Evolutionary conservation across 2,113 vertebrate species (phyloP).

Genomic region (Microcebus murinus): DNA sequence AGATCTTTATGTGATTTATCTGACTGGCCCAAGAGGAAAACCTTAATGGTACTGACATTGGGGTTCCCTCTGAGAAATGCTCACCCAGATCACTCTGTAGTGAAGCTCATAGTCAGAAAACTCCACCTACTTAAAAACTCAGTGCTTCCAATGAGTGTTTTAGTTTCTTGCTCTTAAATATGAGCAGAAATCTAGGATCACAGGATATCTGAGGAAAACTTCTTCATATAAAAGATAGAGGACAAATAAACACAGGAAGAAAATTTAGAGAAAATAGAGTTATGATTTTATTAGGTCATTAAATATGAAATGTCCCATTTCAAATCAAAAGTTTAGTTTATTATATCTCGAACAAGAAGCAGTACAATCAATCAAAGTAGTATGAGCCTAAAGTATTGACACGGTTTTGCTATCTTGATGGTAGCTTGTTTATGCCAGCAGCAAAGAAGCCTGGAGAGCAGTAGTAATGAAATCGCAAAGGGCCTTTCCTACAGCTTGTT

Average conservation of each 20-base stretch:
- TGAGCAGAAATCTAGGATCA: not conserved
- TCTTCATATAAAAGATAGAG: not conserved
- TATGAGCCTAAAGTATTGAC: too few species aligned
- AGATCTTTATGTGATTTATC: not conserved
- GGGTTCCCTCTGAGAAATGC: not conserved
- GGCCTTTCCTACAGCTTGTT: too few species aligned
- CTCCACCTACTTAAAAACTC: not conserved
- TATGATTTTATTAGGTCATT: too few species aligned
- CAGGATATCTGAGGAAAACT: not conserved
- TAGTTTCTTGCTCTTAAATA: not conserved
- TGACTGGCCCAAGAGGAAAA: not conserved
- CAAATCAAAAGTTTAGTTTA: too few species aligned
- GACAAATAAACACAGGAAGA: not conserved
- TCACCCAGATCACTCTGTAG: not conserved
- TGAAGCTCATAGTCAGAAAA: not conserved
- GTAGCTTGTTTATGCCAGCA: too few species aligned
- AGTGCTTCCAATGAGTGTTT: not conserved
- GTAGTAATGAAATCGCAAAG: too few species aligned
- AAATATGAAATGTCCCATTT: too few species aligned
- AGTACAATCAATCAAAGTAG: too few species aligned
- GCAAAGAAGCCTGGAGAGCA: too few species aligned
- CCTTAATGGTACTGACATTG: not conserved
- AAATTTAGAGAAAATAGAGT: not conserved
- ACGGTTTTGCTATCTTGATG: too few species aligned
- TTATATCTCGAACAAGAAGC: too few species aligned